Base-by-base conservation (phyloP, 2,113 vertebrate species). In the Colossoma macropomum region DNA sequence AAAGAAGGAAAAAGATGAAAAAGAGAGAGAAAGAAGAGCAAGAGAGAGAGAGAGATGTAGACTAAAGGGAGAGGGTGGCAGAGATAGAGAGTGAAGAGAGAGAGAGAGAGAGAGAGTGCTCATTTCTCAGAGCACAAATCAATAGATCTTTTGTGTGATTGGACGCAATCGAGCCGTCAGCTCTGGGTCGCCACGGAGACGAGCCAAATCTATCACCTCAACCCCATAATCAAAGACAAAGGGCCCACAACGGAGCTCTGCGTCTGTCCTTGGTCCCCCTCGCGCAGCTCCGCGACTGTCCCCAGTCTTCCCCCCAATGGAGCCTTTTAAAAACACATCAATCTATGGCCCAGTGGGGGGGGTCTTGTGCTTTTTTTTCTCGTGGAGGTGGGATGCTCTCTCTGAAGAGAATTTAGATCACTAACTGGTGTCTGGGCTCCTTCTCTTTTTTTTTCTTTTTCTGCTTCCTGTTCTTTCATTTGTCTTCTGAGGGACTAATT, bases 101-200 rank as follows among this genome's bases (percentile, higher is more conserved):
- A 7, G 80, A 66, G 48, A 59, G 11, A 71, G 83, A 75, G 78
- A 52, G 38, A 70, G 70, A 81, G 69, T 28, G 76, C 86, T 86
- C 82, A 76, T 89, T 85, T 88, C 86, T 82, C 84, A 78, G 72
- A 75, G 48, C 1, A 52, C 60, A 65, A 86, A 92, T 93, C 92
- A 89, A 92, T 92, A 92, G 85, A 92, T 93, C 85, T 83, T 82
- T 86, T 74, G 71, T 76, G 77, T 89, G 90, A 92, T 89, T 92
- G 86, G 79, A 87, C 72, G 83, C 60, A 28, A 89, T 83, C 90
- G 88, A 91, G 89, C 76, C 86, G 71, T 92, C 82, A 88, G 80
- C 52, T 76, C 83, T 27, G 28, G 75, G 77, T 28, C 2, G 16
- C 83, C 73, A 83, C 70, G 45, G 75, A 77, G 84, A 83, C 83